Evolutionary conservation across 92 coral and sea anemone genomes (phyloP), one percentile per base, ranked within the genome.

Genomic region (Siderastrea radians): DNA sequence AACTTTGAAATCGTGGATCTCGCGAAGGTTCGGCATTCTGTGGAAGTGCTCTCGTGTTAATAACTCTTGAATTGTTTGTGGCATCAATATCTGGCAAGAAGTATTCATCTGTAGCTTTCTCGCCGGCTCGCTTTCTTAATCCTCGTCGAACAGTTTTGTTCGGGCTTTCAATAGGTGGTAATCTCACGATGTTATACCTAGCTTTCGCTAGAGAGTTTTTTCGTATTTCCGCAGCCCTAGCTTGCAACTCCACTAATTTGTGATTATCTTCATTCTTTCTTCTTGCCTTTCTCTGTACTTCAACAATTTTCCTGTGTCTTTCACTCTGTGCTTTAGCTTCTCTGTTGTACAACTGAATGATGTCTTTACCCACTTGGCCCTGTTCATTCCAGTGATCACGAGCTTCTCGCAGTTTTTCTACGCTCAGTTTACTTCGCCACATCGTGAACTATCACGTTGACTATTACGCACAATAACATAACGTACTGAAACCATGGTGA

Each of bases 1-100:
- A 74, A 11, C 94, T 82, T 66, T 89, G 81, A 78, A 94, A 94
- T 52, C 98, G 60, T 48, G 98, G 95, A 74, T 94, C 98, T 45
- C 86, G 77, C 11, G 90, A 88, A 16, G 98, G 95, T 0, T 87
- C 93, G 6, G 60, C 58, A 13, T 64, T 71, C n/a, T 15, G 45
- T 51, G 62, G 49, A 2, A 5, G 49, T 17, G 26, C 66, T 13
- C 53, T 59, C 46, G 15, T 4, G 71, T 75, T 16, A 47, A 49
- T 2, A 43, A 15, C 63, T 13, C 67, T 85, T 45, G 67, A 68
- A 9, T 17, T 67, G 6, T 49, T 10, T 3, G 3, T 3, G 63
- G 48, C 49, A 13, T 74, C 49, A 1, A 85, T 85, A n/a, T 77
- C 58, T 2, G 89, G 89, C 61, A 85, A 52, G 49, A 88, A 81